Conservation (phyloP, 1,140 invertebrate species). For the Cecropterus lyciades region DNA sequence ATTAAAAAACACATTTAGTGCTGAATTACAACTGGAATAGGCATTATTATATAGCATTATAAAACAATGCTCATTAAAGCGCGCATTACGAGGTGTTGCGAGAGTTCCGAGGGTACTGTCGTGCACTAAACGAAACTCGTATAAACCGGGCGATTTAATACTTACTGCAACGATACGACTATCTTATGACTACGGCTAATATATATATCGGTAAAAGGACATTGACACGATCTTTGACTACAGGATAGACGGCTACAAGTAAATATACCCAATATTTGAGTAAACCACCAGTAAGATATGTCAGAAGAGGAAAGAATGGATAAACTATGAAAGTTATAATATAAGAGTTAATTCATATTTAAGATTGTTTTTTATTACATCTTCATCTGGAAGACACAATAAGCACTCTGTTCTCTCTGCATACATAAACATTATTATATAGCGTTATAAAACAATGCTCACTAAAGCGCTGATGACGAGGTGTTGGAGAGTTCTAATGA, state of each 20-base stretch:
- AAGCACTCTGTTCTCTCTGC: too few species aligned
- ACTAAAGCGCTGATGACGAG: conserved; percentile 48
- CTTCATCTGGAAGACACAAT: too few species aligned
- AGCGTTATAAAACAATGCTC: conserved; percentile 42
- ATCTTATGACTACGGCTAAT: not conserved
- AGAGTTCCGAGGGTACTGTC: conserved; percentile 12
- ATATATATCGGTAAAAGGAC: too few species aligned
- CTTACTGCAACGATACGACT: not conserved
- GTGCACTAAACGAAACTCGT: conserved; percentile 1
- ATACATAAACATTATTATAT: conserved; percentile 6
- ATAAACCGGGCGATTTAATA: not conserved
- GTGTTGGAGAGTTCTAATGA: conserved; percentile 30
- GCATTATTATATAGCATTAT: conserved; percentile 17
- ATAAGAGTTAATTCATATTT: too few species aligned
- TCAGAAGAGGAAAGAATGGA: too few species aligned
- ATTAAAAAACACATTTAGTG: not conserved
- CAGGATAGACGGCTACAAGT: too few species aligned
- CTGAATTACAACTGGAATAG: not conserved
- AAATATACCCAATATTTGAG: too few species aligned
- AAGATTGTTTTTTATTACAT: too few species aligned
- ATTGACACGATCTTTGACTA: too few species aligned
- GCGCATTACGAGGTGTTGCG: conserved; percentile 43
- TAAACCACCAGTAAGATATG: too few species aligned
- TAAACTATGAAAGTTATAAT: too few species aligned
- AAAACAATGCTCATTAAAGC: conserved; percentile 50